Evolutionary conservation across 2,888 invertebrate genomes (phyloP), one percentile per base, ranked within the genome.

Genomic region (Rhagophthalmus giganteus): DNA sequence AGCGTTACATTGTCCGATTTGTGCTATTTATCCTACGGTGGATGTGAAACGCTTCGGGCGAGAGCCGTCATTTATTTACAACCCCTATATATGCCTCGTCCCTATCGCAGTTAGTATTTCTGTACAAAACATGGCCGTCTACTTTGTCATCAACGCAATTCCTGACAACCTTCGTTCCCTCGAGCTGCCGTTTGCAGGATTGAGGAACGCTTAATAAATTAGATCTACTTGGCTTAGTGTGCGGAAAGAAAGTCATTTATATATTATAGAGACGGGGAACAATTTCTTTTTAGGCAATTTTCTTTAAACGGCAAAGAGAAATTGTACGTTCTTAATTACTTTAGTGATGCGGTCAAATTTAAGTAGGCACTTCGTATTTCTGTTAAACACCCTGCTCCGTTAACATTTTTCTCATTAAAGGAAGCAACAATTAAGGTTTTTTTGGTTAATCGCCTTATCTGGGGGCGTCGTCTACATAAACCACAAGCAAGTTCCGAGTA

Each of bases 21-120:
- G 46, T 40, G 34, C 34, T 46, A 42, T 42, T 42, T 44, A 42
- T 54, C 50, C 61, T 44, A 51, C 52, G 39, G 48, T 48, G 47
- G 58, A 42, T 46, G 28, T 31, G 54, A 57, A 60, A 57, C 55
- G 61, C 61, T 59, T 57, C 50, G 54, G 61, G 64, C 63, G 65
- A 63, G 59, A 64, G 66, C 61, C 59, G 63, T 64, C 68, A 66
- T 68, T 67, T 68, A 67, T 67, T 67, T 68, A 68, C 64, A 64
- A 66, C 66, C 67, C 63, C 59, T 38, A 46, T 38, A 56, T 59
- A 60, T 59, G 61, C 62, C 62, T 65, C 59, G 64, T 65, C 64
- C 64, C 62, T 62, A 64, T 65, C 64, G 35, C 39, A 64, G 64
- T 60, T 62, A 60, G 64, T 62, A 64, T 64, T 65, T 62, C 64